Evolutionary conservation across 2,888 invertebrate genomes (phyloP).

Genomic region (Drosophila nr. perissopoda): DNA sequence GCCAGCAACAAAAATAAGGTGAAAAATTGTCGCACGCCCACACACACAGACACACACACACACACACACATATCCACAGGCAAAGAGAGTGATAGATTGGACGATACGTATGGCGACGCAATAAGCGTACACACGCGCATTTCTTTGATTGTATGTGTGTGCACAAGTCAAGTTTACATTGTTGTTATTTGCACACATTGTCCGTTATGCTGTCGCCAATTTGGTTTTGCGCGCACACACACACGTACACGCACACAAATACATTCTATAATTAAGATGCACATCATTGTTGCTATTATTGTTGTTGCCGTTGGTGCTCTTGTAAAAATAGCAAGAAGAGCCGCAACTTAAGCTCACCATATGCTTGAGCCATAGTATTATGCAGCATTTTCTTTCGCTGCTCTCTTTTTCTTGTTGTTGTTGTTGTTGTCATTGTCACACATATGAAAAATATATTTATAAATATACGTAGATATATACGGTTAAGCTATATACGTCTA

Average conservation of each 20-base stretch:
- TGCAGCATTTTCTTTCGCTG: conserved; percentile 32
- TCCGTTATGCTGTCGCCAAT: conserved; percentile 35
- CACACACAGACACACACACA: conserved; percentile 7
- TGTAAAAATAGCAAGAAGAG: conserved; percentile 34
- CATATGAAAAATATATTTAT: not conserved
- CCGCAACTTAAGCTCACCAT: conserved; percentile 44
- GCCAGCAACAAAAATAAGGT: conserved; percentile 39
- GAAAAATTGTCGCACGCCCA: conserved; percentile 50
- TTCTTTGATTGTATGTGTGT: conserved; percentile 13
- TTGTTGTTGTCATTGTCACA: conserved; percentile 17
- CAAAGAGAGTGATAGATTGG: not conserved
- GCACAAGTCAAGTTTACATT: conserved; percentile 36
- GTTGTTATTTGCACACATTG: conserved; percentile 44
- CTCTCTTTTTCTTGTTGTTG: conserved; percentile 15
- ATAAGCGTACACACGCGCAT: conserved; percentile 42
- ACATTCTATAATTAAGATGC: conserved; percentile 39
- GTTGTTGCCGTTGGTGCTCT: conserved; percentile 11
- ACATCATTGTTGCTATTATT: conserved; percentile 41
- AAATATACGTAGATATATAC: not conserved
- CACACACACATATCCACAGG: not conserved
- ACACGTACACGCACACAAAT: conserved; percentile 20
- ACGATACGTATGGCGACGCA: conserved; percentile 59
- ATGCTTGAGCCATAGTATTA: conserved; percentile 54
- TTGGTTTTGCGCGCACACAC: conserved; percentile 27
- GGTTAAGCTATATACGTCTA: not conserved